Evolutionary conservation across 2,113 vertebrate species (phyloP).

Genomic region (Lynx canadensis): DNA sequence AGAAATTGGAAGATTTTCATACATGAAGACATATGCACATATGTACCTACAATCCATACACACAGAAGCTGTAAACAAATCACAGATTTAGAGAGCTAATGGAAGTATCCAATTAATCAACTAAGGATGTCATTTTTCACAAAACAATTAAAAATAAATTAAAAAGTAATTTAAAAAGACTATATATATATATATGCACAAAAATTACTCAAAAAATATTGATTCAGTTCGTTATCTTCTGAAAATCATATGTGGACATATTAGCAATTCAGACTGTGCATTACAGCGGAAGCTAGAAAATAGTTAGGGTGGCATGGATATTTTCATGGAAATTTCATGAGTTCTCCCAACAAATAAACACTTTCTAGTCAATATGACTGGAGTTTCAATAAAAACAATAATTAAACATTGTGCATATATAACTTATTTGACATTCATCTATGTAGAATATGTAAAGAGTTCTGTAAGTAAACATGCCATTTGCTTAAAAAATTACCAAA

Average conservation of each 20-base stretch:
- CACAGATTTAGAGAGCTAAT: not conserved
- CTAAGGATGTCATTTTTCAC: not conserved
- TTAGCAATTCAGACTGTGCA: not conserved
- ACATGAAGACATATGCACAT: not conserved
- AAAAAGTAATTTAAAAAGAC: not conserved
- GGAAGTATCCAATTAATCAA: not conserved
- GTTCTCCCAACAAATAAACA: not conserved
- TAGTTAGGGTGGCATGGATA: not conserved
- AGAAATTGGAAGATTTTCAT: not conserved
- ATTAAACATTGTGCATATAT: not conserved
- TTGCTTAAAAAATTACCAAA: not conserved
- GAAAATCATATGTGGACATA: not conserved
- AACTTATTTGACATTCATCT: conserved; percentile 47
- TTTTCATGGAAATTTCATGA: conserved; percentile 36
- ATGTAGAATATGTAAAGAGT: not conserved
- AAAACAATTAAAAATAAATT: not conserved
- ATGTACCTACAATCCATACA: not conserved
- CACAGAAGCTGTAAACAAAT: not conserved
- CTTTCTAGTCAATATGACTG: not conserved
- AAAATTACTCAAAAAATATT: not conserved
- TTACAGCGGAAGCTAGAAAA: not conserved
- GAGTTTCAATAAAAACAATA: conserved; percentile 42
- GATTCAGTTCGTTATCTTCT: not conserved
- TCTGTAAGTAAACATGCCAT: conserved; percentile 30
- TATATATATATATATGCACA: not conserved